Evolutionary conservation across 2,113 vertebrate genomes (phyloP).

Genomic region (Poecilia latipinna): DNA sequence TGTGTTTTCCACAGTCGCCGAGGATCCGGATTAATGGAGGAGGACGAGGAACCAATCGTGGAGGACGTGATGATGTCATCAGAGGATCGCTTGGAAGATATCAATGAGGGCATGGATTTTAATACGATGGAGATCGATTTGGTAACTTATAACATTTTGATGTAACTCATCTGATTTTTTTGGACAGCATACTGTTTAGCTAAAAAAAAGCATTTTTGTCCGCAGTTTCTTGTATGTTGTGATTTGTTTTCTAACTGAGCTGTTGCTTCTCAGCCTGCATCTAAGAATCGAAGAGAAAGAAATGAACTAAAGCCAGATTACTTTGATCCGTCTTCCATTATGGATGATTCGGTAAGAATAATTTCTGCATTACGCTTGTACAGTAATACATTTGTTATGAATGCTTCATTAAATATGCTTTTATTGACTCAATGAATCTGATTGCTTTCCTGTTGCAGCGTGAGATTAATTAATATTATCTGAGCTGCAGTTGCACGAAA

Average conservation of each 20-base stretch:
- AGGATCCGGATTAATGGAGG: slow-evolving; percentile 95
- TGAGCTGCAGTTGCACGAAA: no score
- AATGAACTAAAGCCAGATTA: slow-evolving; percentile 68
- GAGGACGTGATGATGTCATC: slow-evolving; percentile 99
- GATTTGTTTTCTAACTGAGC: slow-evolving; percentile 13
- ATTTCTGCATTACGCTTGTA: background rate
- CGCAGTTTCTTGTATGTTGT: background rate
- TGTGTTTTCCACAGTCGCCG: slow-evolving; percentile 82
- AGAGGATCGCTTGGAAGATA: slow-evolving; percentile 94
- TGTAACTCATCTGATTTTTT: background rate
- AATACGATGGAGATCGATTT: slow-evolving; percentile 98
- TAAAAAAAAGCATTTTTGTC: background rate
- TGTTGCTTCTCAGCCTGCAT: slow-evolving; percentile 63
- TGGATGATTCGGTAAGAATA: slow-evolving; percentile 67
- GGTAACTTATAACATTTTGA: slow-evolving; percentile 77
- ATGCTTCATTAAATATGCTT: background rate
- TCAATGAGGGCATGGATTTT: slow-evolving; percentile 98
- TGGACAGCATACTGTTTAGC: background rate
- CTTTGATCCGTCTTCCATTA: slow-evolving; percentile 72
- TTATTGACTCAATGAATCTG: background rate
- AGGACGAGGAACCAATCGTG: slow-evolving; percentile 97
- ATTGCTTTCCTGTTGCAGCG: background rate
- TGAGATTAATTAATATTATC: background rate
- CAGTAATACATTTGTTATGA: background rate
- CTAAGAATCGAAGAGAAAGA: slow-evolving; percentile 72